Evolutionary conservation across 2,113 vertebrate genomes (phyloP), one percentile per base, ranked within the genome.

Genomic region (Pogona vitticeps): DNA sequence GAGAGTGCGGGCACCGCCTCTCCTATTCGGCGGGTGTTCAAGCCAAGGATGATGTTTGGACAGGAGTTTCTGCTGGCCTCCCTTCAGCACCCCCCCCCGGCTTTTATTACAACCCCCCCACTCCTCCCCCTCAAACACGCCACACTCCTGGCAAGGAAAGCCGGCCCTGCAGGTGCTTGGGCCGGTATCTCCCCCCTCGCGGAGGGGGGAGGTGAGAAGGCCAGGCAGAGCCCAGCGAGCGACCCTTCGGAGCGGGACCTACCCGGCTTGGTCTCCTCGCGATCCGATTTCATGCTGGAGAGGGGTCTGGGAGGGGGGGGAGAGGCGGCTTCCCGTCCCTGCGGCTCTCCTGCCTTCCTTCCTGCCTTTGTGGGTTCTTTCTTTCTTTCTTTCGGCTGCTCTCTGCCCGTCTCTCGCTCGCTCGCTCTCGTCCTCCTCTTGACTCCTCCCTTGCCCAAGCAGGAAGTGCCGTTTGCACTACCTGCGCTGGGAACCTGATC

Each of bases 251-350:
- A 15, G 13, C 42, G 23, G 40, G 91, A 94, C 96, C 91, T 95
- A 97, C 96, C 97, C 23, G 94, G 92, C 86, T 94, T 93, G 90
- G 89, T 91, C 89, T 96, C 92, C 91, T 97, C 97, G 85, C 93
- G 92, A 91, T 97, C 97, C 28, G 95, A 95, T 94, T 94, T 94
- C 95, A 96, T 96, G 84, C 85, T 46, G 90, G 84, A 36, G 40
- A 80, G 68, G 36, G 38, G 46, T 5, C 3, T 1, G 33, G 17
- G 33, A 58, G 46, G 56, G 3, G 36, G 36, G 79, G 46, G n/a
- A 28, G 28, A 13, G 3, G 70, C 38, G 68, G 68, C n/a, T 56
- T 36, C 8, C 36, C 31, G 36, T 46, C 65, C 21, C n/a, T 2
- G 18, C 61, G 56, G 76, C 7, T 77, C 18, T 15, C 67, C 2